Evolutionary conservation across 1,140 invertebrate genomes (phyloP), one percentile per base, ranked within the genome.

Genomic region (Homalodisca vitripennis): DNA sequence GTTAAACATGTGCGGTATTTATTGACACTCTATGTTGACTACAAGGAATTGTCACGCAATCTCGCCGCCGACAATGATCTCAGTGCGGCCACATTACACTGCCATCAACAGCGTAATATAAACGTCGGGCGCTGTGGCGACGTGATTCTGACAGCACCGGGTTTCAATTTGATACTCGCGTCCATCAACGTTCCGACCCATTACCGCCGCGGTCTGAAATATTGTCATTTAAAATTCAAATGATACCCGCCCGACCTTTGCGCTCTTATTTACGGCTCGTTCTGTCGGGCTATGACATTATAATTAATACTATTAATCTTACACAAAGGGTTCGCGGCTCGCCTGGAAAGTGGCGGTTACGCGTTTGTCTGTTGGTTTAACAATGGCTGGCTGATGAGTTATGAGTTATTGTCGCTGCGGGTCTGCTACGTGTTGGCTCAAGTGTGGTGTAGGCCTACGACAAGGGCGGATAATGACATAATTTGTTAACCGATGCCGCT

Each of bases 101-200:
- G n/a, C n/a, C n/a, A n/a, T n/a, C n/a, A n/a, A n/a, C n/a, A n/a
- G 24, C 41, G 22, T 60, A 60, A 68, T 60, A 53, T 55, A 60
- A 68, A 17, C 29, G 30, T 41, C 67, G 34, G 29, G 27, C 24
- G 55, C 34, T 10, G 17, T 6, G 6, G 6, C 6, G 34, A 41
- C 34, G n/a, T n/a, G n/a, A 41, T 6, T 10, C 34, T 6, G 34
- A 6, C 17, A 41, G 34, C 34, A 17, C 24, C 55, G 51, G 67
- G 60, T 65, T 70, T 70, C 46, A 66, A 55, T 70, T 51, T 31
- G 29, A 73, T 32, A 22, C 63, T 66, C 47, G 31, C 47, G 60
- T 53, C 55, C 55, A 24, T 60, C 55, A 60, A n/a, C 34, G 55
- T 30, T 30, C 24, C 55, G 55, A 60, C 14, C 55, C 55, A 60